A percentile compares a stretch with the other conserved stretches of the same genome.
phyloP scores from a whole-genome alignment of 2,888 invertebrate genomes.

The Habrosyne pyritoides region DNA sequence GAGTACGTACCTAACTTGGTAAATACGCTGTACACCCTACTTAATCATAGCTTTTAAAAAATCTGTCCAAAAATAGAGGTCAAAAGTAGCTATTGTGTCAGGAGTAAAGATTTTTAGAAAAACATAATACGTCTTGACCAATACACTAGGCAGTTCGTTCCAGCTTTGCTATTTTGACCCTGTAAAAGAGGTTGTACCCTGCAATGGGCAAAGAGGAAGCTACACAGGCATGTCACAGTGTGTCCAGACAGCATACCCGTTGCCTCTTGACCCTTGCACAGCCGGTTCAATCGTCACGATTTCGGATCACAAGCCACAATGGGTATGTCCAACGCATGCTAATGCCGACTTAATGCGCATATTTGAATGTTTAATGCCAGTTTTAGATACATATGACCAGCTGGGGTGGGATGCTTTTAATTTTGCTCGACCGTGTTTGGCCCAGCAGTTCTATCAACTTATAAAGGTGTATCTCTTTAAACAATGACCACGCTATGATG shows the following conservation, averaged over 20 bases:
- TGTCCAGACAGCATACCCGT: not conserved
- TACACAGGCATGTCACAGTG: not conserved
- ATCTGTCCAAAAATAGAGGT: no score
- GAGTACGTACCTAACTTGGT: no score
- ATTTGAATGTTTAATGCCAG: constrained; percentile 63
- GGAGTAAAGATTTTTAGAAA: no score
- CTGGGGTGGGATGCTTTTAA: constrained; percentile 24
- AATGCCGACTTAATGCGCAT: constrained; percentile 66
- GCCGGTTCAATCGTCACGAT: constrained; percentile 60
- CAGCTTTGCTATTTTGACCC: not conserved
- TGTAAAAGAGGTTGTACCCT: not conserved
- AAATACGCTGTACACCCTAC: no score
- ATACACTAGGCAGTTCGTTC: no score
- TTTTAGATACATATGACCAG: constrained; percentile 45
- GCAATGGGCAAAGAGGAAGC: not conserved
- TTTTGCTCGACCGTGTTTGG: not conserved
- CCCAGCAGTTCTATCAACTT: not conserved
- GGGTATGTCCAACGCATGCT: constrained; percentile 68
- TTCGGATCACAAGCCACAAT: constrained; percentile 72
- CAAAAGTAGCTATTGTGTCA: no score
- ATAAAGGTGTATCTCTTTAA: no score
- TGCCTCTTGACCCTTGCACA: constrained; percentile 34
- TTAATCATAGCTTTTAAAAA: no score
- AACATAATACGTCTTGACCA: no score
- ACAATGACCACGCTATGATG: no score